These are phyloP conservation scores for Caenorhabditis sulstoni DNA, from an alignment of 2,888 invertebrate species.

Conservation along the genomic window DNA sequence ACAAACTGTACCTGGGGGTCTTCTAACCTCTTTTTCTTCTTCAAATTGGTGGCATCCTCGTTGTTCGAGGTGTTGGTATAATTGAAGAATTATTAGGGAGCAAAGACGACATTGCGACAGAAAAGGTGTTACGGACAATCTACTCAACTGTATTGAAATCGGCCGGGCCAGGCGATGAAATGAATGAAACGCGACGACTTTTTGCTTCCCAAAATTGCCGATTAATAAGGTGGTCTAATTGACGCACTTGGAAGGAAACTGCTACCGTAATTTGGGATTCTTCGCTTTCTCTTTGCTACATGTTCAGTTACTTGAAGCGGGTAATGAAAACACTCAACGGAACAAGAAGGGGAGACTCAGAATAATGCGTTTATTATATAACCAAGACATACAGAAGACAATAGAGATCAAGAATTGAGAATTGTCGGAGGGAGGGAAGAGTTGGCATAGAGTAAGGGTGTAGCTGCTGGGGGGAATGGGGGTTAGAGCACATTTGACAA, in stretches of 20 bases:
- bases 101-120: constrained; percentile 29
- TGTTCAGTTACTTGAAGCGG: constrained; percentile 47
- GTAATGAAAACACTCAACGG: constrained; percentile 46
- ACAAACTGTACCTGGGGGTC: constrained; percentile 41
- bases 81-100: constrained; percentile 58
- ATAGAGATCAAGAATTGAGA: constrained; percentile 9
- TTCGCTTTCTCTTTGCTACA: neutral
- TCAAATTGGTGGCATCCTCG: constrained; percentile 53
- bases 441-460: constrained; percentile 1
- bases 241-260: constrained; percentile 45
- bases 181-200: constrained; percentile 37
- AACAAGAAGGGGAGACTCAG: constrained; percentile 14
- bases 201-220: constrained; percentile 50
- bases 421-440: neutral
- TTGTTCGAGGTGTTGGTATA: constrained; percentile 55
- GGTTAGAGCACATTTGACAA: neutral
- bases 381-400: constrained; percentile 17
- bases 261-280: constrained; percentile 45
- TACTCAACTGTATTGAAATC: constrained; percentile 57
- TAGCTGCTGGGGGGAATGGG: neutral
- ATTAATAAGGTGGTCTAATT: constrained; percentile 49
- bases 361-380: constrained; percentile 46
- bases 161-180: constrained; percentile 14
- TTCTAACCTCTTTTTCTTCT: constrained; percentile 44
- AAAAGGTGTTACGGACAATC: constrained; percentile 60